Conservation (phyloP, 2,797 vertebrate genomes). For the Columba guinea region DNA sequence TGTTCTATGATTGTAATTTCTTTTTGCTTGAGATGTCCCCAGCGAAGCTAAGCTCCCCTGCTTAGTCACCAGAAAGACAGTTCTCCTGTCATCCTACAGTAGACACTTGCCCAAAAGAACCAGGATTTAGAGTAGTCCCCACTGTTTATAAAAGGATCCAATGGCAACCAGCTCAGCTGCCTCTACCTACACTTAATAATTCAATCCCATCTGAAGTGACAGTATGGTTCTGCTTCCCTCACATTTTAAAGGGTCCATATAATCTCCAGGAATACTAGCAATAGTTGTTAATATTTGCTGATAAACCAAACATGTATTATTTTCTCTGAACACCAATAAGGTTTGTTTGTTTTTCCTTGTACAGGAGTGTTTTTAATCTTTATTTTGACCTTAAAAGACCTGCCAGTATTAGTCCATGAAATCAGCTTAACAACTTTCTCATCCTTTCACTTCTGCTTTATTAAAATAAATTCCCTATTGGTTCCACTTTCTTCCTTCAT, state of each 20-base stretch:
- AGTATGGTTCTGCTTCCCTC: not conserved
- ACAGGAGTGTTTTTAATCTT: conserved; percentile 44
- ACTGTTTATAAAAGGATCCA: not conserved
- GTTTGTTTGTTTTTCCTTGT: not conserved
- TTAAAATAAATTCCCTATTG: conserved; percentile 35
- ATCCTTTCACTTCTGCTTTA: conserved; percentile 30
- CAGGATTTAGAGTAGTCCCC: not conserved
- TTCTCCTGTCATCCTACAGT: not conserved
- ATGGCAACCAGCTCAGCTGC: not conserved
- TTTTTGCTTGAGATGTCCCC: not conserved
- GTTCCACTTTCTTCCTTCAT: conserved; percentile 35
- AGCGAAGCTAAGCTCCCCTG: not conserved
- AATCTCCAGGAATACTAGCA: not conserved
- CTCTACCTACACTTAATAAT: not conserved
- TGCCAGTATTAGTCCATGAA: conserved; percentile 31
- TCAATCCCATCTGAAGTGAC: conserved; percentile 7
- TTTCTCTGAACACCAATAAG: not conserved
- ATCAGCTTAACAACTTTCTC: conserved; percentile 58
- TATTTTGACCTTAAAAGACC: conserved; percentile 60
- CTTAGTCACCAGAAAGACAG: not conserved
- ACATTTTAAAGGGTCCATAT: conserved; percentile 44
- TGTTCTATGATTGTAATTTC: not conserved
- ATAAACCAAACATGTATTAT: conserved; percentile 31
- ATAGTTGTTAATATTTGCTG: not conserved
- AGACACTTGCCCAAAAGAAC: not conserved